Percentiles rank a stretch among this genome's conserved stretches.
Evolutionary conservation across 2,888 invertebrate species (phyloP).

Genomic region (Strigamia transsilvanica): DNA sequence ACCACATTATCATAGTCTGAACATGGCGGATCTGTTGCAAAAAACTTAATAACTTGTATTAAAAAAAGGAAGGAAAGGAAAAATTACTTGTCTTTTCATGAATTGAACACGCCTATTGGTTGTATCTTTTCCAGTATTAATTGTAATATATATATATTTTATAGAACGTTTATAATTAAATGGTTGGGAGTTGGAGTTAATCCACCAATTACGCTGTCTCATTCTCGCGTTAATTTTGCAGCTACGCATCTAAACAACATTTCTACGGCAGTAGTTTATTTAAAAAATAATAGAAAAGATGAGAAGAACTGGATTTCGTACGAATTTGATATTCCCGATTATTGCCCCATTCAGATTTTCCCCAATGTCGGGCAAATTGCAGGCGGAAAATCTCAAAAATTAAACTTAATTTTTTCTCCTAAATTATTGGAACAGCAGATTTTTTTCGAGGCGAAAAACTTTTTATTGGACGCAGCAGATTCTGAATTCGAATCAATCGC

Average conservation of each 20-base stretch:
- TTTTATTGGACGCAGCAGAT: neutral
- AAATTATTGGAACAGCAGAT: conserved; percentile 13
- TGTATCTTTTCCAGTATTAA: neutral
- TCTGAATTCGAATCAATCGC: neutral
- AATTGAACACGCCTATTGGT: too few species aligned
- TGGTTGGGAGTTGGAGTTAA: neutral
- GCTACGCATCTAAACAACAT: conserved; percentile 17
- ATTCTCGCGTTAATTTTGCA: conserved; percentile 7
- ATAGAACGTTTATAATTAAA: conserved; percentile 23
- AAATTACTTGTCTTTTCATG: too few species aligned
- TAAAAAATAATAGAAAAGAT: conserved; percentile 5
- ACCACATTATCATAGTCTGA: too few species aligned
- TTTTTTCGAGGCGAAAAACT: neutral
- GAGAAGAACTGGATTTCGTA: neutral
- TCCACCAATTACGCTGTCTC: neutral
- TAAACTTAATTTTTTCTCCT: conserved; percentile 17
- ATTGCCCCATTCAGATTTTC: conserved; percentile 10
- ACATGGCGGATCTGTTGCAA: too few species aligned
- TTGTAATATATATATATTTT: neutral
- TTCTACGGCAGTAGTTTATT: neutral
- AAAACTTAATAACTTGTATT: too few species aligned
- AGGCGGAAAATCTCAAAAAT: neutral
- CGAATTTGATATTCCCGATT: conserved; percentile 14
- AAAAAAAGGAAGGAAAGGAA: too few species aligned
- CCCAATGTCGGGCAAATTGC: neutral